Evolutionary conservation across 2,888 invertebrate genomes (phyloP).

Genomic region (Dinocampus coccinellae): DNA sequence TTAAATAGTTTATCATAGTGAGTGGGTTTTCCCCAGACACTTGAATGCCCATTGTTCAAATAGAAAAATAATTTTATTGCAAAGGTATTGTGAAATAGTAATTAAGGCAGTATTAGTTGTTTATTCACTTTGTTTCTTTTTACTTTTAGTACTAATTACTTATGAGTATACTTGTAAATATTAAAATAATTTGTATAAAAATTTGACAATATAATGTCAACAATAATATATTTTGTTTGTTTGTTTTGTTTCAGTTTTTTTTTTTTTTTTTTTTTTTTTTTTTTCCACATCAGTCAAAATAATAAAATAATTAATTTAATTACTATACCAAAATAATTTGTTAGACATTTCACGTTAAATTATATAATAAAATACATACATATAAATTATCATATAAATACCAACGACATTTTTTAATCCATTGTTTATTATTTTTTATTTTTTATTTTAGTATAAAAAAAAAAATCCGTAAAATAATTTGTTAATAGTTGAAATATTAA

Average conservation of each 20-base stretch:
- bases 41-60: neutral
- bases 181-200: conserved; percentile 6
- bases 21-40: neutral
- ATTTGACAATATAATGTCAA: neutral
- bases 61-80: neutral
- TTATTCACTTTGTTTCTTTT: neutral
- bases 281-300: neutral
- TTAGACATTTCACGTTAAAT: neutral
- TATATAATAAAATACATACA: neutral
- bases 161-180: neutral
- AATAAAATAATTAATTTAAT: neutral
- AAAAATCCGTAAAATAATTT: neutral
- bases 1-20: neutral
- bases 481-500: neutral
- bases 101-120: neutral
- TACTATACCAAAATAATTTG: neutral
- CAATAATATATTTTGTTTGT: no score
- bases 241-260: no score
- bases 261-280: neutral
- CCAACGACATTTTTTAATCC: neutral
- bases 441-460: no score
- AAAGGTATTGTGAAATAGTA: neutral
- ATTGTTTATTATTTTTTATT: neutral
- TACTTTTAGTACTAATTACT: neutral
- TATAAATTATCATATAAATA: neutral